Conservation (phyloP, 2,888 invertebrate genomes). For the Drosophila histrio region DNA sequence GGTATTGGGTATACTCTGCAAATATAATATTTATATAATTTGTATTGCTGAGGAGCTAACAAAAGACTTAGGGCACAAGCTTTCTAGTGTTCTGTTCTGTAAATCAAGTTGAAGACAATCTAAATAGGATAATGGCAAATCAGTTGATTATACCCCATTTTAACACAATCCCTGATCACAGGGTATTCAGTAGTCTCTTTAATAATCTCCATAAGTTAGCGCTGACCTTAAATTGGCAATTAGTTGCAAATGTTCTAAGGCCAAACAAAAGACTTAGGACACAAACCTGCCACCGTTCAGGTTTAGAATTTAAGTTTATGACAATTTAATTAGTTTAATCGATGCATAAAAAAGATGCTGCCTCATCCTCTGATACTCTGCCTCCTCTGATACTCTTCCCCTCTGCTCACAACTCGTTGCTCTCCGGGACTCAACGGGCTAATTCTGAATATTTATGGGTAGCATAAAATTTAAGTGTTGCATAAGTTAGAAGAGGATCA, state of each 20-base stretch:
- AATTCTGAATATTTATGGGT: conserved; percentile 62
- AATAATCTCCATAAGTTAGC: conserved; percentile 13
- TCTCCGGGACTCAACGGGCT: conserved; percentile 1
- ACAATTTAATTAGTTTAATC: conserved; percentile 77
- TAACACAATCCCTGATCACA: neutral
- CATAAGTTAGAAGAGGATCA: conserved; percentile 60
- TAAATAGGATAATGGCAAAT: too few species aligned
- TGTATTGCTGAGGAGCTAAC: too few species aligned
- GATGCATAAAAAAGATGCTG: conserved; percentile 61
- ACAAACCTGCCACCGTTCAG: conserved; percentile 51
- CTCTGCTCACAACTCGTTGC: neutral
- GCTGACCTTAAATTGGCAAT: conserved; percentile 27
- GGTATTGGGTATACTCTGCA: neutral
- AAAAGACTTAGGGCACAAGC: conserved; percentile 3
- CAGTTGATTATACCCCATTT: neutral
- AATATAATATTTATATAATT: neutral
- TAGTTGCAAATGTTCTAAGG: neutral
- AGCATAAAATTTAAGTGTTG: conserved; percentile 76
- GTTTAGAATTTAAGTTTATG: conserved; percentile 49
- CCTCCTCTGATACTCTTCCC: neutral
- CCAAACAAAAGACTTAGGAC: conserved; percentile 41
- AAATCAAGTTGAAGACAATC: neutral
- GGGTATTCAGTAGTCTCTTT: conserved; percentile 4
- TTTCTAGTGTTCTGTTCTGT: neutral
- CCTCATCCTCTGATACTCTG: conserved; percentile 26